phyloP scores from a whole-genome alignment of 2,888 invertebrate genomes.

The Ypsolopha scabrella region DNA sequence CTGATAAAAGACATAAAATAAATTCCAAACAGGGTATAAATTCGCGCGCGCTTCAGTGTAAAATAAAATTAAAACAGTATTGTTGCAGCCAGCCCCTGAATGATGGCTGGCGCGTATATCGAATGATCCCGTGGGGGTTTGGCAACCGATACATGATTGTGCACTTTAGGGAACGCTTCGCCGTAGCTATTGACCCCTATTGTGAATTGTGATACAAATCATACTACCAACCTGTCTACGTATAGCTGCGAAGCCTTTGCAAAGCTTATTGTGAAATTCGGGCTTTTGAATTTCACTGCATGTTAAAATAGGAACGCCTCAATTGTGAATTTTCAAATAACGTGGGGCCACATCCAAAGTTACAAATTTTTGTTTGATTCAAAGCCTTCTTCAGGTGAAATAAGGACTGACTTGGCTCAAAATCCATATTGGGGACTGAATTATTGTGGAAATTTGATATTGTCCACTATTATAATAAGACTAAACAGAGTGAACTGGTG shows the following conservation, averaged over 20 bases:
- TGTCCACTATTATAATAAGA: no score
- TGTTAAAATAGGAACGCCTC: no score
- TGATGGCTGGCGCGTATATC: slow-evolving; percentile 34
- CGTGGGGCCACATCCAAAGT: no score
- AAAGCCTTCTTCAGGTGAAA: no score
- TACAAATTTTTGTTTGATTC: no score
- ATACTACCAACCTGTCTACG: neutral
- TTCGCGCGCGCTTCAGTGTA: slow-evolving; percentile 15
- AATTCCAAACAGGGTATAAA: neutral
- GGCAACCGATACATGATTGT: slow-evolving; percentile 64
- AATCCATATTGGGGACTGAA: no score
- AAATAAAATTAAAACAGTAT: slow-evolving; percentile 53
- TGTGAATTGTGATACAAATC: neutral
- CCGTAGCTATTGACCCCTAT: slow-evolving; percentile 16
- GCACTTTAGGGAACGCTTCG: slow-evolving; percentile 38
- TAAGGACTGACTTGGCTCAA: no score
- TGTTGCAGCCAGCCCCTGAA: slow-evolving; percentile 32
- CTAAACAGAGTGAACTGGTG: no score
- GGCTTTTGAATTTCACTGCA: no score
- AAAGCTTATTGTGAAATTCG: no score
- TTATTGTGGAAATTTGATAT: no score
- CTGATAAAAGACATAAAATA: neutral
- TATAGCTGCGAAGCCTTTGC: neutral
- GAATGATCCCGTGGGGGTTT: slow-evolving; percentile 50
- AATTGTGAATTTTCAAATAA: no score